Percentiles rank a stretch among this genome's conserved stretches.
Evolutionary conservation across 2,888 invertebrate genomes (phyloP).

Genomic region (Ommatoiulus sabulosus): DNA sequence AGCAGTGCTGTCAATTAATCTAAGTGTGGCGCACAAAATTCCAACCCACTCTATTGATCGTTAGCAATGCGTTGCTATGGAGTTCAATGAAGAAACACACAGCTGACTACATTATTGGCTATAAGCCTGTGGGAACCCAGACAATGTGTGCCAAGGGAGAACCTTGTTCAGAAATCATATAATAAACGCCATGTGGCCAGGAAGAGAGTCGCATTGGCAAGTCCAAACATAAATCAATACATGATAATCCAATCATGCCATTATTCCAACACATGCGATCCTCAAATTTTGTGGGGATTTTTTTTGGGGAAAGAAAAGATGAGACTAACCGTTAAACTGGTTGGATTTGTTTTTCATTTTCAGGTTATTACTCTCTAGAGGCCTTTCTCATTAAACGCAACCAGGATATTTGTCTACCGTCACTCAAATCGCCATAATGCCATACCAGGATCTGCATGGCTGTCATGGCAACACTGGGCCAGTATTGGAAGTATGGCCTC

Average conservation of each 20-base stretch:
- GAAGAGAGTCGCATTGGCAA: not conserved
- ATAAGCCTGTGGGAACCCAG: not conserved
- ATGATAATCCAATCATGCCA: not conserved
- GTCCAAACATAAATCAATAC: not conserved
- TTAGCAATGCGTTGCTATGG: conserved; percentile 24
- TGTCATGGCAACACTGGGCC: not conserved
- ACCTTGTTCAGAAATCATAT: not conserved
- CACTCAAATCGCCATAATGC: conserved; percentile 30
- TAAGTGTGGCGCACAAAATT: not conserved
- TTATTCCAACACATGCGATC: not conserved
- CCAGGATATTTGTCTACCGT: not conserved
- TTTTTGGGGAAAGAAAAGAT: not conserved
- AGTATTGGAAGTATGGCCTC: not conserved
- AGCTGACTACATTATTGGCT: not conserved
- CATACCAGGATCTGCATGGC: not conserved
- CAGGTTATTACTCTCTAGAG: not conserved
- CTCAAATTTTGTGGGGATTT: not conserved
- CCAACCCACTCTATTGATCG: not conserved
- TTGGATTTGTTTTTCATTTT: not conserved
- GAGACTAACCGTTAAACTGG: not conserved
- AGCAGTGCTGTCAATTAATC: not conserved
- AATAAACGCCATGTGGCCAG: not conserved
- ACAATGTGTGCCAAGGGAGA: conserved; percentile 15
- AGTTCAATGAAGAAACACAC: conserved; percentile 33
- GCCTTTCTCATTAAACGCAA: not conserved